These are phyloP conservation scores for Peucedramus taeniatus DNA, from an alignment of 2,113 vertebrate genomes.

Conservation along the genomic window DNA sequence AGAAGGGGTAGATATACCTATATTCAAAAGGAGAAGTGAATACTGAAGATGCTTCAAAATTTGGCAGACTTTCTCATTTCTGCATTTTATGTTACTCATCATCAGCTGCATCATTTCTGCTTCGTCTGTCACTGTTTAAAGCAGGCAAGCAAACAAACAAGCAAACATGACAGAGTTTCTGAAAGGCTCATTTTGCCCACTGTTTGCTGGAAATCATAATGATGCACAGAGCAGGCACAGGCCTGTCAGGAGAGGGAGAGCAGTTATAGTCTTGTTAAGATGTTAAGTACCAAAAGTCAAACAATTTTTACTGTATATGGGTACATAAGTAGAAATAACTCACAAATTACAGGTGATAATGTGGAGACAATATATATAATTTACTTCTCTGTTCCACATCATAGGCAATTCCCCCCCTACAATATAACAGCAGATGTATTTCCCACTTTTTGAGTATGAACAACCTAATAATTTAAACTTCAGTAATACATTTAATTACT, in stretches of 20 bases:
- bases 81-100: background rate
- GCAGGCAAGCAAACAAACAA: background rate
- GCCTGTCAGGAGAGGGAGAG: background rate
- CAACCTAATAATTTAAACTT: background rate
- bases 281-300: background rate
- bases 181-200: background rate
- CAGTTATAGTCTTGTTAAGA: background rate
- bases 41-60: background rate
- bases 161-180: background rate
- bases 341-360: background rate
- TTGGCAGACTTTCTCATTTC: background rate
- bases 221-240: fast-evolving
- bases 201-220: background rate
- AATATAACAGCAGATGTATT: background rate
- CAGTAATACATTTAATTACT: background rate
- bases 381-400: background rate
- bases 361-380: background rate
- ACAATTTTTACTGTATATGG: background rate
- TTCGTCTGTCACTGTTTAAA: background rate
- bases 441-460: background rate
- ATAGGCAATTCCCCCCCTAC: fast-evolving
- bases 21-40: background rate
- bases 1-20: background rate
- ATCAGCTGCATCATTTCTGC: background rate
- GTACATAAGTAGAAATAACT: background rate